phyloP scores from a whole-genome alignment of 2,113 vertebrate genomes.

The Tragelaphus scriptus region DNA sequence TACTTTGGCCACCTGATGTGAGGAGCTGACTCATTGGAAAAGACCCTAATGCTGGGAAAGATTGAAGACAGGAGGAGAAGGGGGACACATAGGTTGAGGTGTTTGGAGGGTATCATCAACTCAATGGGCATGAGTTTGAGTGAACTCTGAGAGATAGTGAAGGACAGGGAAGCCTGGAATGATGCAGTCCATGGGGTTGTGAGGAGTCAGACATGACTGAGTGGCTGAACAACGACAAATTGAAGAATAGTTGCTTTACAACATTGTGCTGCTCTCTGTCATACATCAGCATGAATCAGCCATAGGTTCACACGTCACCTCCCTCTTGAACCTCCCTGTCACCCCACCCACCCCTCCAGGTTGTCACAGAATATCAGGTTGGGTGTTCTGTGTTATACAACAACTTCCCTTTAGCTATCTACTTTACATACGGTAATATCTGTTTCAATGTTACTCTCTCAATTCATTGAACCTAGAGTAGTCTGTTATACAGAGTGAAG shows the following conservation, averaged over 20 bases:
- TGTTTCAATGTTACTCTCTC: background rate
- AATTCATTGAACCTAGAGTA: background rate
- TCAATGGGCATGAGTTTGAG: background rate
- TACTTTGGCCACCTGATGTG: background rate
- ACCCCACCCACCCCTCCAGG: background rate
- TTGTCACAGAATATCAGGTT: background rate
- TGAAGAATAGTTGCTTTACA: background rate
- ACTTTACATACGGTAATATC: background rate
- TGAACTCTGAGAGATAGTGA: background rate
- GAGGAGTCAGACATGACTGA: background rate
- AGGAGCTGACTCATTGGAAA: background rate
- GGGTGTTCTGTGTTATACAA: background rate
- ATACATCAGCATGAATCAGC: rapidly evolving
- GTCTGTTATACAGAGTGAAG: background rate
- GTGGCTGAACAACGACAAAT: background rate
- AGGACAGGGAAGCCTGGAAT: background rate
- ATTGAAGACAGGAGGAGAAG: background rate
- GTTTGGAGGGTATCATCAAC: background rate
- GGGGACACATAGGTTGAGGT: background rate
- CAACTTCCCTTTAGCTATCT: background rate
- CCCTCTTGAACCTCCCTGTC: background rate
- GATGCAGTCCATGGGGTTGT: background rate
- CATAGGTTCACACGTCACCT: rapidly evolving
- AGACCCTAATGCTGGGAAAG: background rate
- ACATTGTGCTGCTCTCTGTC: rapidly evolving